phyloP scores from a whole-genome alignment of 2,888 invertebrate species.

The Synanthedon myopaeformis region DNA sequence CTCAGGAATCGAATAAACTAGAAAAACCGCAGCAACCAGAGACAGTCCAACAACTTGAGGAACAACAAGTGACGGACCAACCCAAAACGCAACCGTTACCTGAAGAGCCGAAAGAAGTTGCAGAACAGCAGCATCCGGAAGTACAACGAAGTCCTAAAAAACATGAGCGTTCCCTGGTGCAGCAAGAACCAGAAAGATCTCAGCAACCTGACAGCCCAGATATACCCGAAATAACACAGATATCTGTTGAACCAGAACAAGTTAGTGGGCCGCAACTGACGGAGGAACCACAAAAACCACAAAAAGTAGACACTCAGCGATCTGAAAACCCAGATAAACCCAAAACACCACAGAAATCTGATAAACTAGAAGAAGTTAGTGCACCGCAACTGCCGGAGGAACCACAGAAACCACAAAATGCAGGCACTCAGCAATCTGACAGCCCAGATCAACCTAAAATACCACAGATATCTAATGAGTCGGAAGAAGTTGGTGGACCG shows the following conservation, averaged over 20 bases:
- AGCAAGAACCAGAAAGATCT: not conserved
- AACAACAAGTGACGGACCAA: not conserved
- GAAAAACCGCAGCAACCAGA: constrained; percentile 1
- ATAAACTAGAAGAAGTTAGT: not conserved
- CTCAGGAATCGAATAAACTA: not conserved
- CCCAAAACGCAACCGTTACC: not conserved
- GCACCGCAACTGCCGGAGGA: not conserved
- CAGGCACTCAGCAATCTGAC: not conserved
- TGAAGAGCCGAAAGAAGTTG: not conserved
- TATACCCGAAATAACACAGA: not conserved
- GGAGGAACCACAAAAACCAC: not conserved
- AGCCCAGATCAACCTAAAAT: not conserved
- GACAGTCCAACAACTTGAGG: not conserved
- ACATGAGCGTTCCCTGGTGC: not conserved
- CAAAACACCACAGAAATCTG: not conserved
- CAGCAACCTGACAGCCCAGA: not conserved
- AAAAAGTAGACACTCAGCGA: not conserved
- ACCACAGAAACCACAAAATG: not conserved
- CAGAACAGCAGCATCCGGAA: not conserved
- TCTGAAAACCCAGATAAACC: not conserved
- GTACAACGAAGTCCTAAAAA: not conserved
- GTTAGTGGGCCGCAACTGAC: not conserved
- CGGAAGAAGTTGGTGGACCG: not conserved
- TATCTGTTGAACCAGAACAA: not conserved
- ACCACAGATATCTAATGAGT: not conserved